A percentile compares a stretch with the other conserved stretches of the same genome.
Evolutionary conservation across 2,797 vertebrate species (phyloP).

Genomic region (Acanthis flammea): DNA sequence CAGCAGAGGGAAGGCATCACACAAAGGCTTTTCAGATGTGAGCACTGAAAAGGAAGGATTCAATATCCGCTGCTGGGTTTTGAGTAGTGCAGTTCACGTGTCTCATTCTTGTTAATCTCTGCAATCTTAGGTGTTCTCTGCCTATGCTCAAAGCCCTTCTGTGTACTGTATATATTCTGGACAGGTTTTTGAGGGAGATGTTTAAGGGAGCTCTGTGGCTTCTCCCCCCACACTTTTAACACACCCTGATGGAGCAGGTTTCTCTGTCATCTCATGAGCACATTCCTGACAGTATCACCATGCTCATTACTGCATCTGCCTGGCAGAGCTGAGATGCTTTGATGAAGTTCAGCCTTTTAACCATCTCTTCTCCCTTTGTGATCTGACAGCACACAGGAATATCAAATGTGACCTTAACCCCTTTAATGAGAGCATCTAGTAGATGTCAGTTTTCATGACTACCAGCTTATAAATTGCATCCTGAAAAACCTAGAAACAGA

Average conservation of each 20-base stretch:
- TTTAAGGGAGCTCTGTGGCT: not conserved
- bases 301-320: slow-evolving; percentile 22
- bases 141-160: not conserved
- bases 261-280: not conserved
- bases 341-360: slow-evolving; percentile 50
- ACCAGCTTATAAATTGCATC: not conserved
- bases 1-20: not conserved
- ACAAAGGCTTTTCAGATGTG: slow-evolving; percentile 36
- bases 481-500: not conserved
- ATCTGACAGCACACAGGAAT: slow-evolving; percentile 50
- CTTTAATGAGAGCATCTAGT: slow-evolving; percentile 60
- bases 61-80: slow-evolving; percentile 46
- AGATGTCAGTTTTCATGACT: slow-evolving; percentile 15
- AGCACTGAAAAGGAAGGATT: slow-evolving; percentile 19
- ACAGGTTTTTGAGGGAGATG: not conserved
- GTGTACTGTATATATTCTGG: not conserved
- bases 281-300: not conserved
- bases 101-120: not conserved
- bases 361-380: slow-evolving; percentile 22
- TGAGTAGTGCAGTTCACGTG: not conserved
- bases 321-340: not conserved
- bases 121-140: not conserved
- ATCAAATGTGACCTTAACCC: slow-evolving; percentile 48
- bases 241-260: not conserved
- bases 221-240: not conserved